Base-by-base conservation (phyloP, 2,113 vertebrate genomes). In the Panthera tigris region DNA sequence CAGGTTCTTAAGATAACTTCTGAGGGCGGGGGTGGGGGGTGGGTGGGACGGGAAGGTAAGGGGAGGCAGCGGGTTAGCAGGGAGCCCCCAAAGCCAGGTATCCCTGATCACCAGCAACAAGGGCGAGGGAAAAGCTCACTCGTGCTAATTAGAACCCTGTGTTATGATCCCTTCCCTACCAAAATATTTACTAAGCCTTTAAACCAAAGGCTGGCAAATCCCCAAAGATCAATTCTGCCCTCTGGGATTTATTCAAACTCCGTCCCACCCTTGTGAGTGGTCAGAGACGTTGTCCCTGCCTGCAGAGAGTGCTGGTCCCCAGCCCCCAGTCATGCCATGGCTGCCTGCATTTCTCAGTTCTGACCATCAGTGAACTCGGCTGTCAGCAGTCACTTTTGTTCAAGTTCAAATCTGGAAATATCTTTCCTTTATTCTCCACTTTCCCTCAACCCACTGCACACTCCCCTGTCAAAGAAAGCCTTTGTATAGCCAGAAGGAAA, bases 291-390 rank as follows among this genome's bases (percentile, higher is more conserved):
- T 0, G 7, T 25, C 81, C 41, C 76, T 23, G 15, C n/a, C 52
- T 0, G 0, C 31, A 0, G 41, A 61, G 52, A 1, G 1, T 0
- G 9, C 0, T 23, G 79, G 5, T 63, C 5, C 3, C 78, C 33
- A 82, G 27, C 2, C 45, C 65, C 50, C 63, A 45, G 2, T 31
- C 52, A 0, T 3, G 21, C 29, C 41, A 39, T 9, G 0, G 52
- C 71, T 48, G 29, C 57, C 57, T 86, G 85, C 1, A 0, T 25
- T 76, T 96, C 55, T 76, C 31, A 94, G 41, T 69, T 83, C 57
- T 36, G 21, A 23, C 18, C 18, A 8, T n/a, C 19, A 66, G 14
- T 27, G 52, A 81, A 16, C 5, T 33, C 33, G 13, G 29, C 23
- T 52, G 63, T 82, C 52, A 86, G 11, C 36, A n/a, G 31, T 79